Evolutionary conservation across 2,113 vertebrate species (phyloP), one percentile per base, ranked within the genome.

Genomic region (Gasterosteus aculeatus): DNA sequence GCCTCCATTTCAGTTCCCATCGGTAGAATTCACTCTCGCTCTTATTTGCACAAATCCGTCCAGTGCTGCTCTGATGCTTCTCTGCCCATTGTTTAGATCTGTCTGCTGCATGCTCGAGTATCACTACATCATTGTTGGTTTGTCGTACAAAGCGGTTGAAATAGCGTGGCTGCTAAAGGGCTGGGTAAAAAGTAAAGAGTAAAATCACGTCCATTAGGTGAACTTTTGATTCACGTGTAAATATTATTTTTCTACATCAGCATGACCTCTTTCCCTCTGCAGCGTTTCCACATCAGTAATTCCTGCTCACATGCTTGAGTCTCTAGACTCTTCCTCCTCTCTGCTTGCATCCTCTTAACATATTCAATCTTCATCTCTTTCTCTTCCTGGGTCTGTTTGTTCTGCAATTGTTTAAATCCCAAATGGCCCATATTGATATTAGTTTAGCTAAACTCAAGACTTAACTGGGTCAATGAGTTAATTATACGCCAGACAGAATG

Each of bases 281-380:
- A 77, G 67, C 74, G 72, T 83, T 83, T 90, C 72, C 41, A 69
- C 77, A 74, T 79, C 79, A 68, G 18, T 75, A 75, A 86, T 31
- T 88, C 72, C 73, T 66, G n/a, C 63, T 82, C 74, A 64, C 60
- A 54, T 35, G 64, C 33, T 74, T 49, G 22, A 75, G 65, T 56
- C 59, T 49, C 35, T 54, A 22, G 61, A 31, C 42, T 41, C 56
- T 53, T 67, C 56, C 62, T 56, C 11, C 31, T 26, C 7, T 63
- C 39, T 69, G 10, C 41, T 38, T 60, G 33, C 19, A 49, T 73
- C 19, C 10, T 46, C 33, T 75, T 10, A 3, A 29, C 26, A 2
- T 5, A 14, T 56, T 26, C 14, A 10, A 14, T 61, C 44, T 15
- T 12, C 65, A 33, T n/a, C 15, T 33, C 5, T 58, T 7, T 69